These are phyloP conservation scores for Pachypeltis micranthus DNA, from an alignment of 1,140 invertebrate species.

Conservation along the genomic window DNA sequence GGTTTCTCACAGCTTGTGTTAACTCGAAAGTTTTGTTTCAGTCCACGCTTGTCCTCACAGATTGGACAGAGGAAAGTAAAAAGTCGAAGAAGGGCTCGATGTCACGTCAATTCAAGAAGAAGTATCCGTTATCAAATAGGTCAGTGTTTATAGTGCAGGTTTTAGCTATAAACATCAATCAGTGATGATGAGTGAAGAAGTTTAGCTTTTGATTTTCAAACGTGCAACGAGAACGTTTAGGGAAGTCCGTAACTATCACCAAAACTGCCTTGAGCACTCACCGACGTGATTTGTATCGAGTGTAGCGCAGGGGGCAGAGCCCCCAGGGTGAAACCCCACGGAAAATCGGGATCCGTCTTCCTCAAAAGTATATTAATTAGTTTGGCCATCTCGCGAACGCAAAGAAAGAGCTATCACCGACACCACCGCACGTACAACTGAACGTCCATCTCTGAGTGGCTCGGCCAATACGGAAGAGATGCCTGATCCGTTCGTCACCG, in stretches of 20 bases:
- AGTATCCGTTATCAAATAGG: slow-evolving; percentile 3
- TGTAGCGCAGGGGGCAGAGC: background rate
- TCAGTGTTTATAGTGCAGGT: slow-evolving; percentile 12
- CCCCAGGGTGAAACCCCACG: slow-evolving; percentile 1
- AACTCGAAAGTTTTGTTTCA: too few species aligned
- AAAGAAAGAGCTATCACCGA: background rate
- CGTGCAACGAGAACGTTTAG: too few species aligned
- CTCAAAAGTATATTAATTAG: slow-evolving; percentile 1
- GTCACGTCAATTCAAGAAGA: background rate
- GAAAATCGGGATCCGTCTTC: slow-evolving; percentile 3
- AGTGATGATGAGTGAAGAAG: too few species aligned
- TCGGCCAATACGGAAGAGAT: slow-evolving; percentile 9
- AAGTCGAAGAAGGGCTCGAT: too few species aligned
- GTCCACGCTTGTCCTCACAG: too few species aligned
- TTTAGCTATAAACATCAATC: too few species aligned
- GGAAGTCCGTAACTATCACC: too few species aligned
- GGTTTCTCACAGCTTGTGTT: too few species aligned
- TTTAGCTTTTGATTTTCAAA: too few species aligned
- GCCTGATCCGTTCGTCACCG: background rate
- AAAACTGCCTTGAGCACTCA: too few species aligned
- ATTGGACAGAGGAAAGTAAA: too few species aligned
- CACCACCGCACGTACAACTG: background rate
- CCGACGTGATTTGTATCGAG: slow-evolving; percentile 1
- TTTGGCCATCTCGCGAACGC: background rate
- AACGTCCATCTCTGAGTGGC: background rate